These are phyloP conservation scores for Melanocharis versteri DNA, from an alignment of 2,113 vertebrate species.

Conservation along the genomic window DNA sequence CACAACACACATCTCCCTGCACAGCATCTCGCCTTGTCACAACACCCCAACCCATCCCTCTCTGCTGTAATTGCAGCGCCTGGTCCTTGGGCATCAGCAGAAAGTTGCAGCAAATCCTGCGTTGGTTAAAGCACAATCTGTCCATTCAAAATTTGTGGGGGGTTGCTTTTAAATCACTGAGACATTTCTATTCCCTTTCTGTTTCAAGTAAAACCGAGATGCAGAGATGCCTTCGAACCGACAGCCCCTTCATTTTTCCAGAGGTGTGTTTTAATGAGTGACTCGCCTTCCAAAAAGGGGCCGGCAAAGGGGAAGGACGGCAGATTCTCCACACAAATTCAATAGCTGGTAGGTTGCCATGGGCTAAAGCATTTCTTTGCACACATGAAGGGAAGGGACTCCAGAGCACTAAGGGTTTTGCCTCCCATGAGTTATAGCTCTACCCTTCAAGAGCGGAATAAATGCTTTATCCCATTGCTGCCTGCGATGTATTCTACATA, in stretches of 20 bases:
- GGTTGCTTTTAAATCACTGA: conserved; percentile 31
- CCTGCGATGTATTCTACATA: conserved; percentile 62
- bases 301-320: conserved; percentile 50
- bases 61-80: background rate
- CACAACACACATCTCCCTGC: background rate
- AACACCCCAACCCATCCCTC: background rate
- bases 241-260: conserved; percentile 65
- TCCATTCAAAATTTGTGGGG: conserved; percentile 1
- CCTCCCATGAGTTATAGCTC: conserved; percentile 67
- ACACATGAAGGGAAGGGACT: conserved; percentile 61
- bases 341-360: conserved; percentile 65
- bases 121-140: background rate
- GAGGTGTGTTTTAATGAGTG: conserved; percentile 64
- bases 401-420: conserved; percentile 61
- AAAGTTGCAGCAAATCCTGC: conserved; percentile 42
- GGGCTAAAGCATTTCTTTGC: conserved; percentile 60
- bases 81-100: conserved; percentile 40
- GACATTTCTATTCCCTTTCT: conserved; percentile 47
- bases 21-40: background rate
- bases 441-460: conserved; percentile 66
- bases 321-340: conserved; percentile 64
- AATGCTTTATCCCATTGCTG: conserved; percentile 65
- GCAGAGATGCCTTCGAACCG: conserved; percentile 40
- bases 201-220: conserved; percentile 42
- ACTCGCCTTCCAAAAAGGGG: conserved; percentile 61